A percentile compares a stretch with the other conserved stretches of the same genome.
Evolutionary conservation across 2,113 vertebrate species (phyloP).

Genomic region (Callospermophilus lateralis): DNA sequence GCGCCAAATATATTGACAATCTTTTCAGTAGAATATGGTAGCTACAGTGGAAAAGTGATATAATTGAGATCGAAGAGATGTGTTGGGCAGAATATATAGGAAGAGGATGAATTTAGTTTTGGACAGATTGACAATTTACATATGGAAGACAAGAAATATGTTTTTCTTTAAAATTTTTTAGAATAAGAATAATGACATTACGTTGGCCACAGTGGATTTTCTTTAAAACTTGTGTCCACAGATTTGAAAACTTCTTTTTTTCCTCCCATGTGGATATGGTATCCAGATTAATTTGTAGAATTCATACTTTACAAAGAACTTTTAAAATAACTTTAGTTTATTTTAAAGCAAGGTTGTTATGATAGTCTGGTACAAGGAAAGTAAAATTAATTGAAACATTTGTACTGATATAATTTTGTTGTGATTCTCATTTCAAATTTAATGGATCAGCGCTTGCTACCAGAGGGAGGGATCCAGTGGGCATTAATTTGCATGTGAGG

Average conservation of each 20-base stretch:
- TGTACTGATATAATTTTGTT: conserved; percentile 37
- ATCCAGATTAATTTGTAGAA: not conserved
- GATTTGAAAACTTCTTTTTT: not conserved
- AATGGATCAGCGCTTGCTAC: not conserved
- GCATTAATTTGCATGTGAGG: conserved; percentile 20
- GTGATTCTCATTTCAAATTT: conserved; percentile 60
- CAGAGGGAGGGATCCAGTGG: not conserved
- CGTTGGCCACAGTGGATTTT: not conserved
- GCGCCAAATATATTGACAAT: not conserved
- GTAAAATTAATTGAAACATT: conserved; percentile 46
- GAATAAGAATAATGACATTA: conserved; percentile 27
- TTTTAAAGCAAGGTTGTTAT: conserved; percentile 29
- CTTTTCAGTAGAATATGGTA: not conserved
- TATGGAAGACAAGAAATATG: not conserved
- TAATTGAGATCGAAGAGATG: not conserved
- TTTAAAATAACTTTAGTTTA: not conserved
- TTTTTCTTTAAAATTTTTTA: not conserved
- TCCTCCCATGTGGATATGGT: not conserved
- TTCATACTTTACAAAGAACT: not conserved
- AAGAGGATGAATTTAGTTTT: not conserved
- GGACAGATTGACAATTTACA: not conserved
- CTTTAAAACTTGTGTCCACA: no score
- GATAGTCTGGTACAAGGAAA: not conserved
- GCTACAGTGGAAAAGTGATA: not conserved
- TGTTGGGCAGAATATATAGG: not conserved